Conservation (phyloP, 2,888 invertebrate species). For the Malacosoma neustria region DNA sequence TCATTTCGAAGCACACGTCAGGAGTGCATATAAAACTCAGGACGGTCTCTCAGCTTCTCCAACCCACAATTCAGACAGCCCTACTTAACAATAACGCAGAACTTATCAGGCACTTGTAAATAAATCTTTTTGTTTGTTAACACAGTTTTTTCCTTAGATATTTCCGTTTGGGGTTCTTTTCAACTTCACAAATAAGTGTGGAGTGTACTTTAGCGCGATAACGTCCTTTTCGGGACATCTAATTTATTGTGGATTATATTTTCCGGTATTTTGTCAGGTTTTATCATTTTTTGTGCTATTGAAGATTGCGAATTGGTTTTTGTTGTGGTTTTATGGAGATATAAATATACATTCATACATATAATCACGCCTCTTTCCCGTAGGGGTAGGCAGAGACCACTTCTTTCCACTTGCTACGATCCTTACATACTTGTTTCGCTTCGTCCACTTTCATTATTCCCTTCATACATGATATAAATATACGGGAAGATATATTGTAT, state of each 20-base stretch:
- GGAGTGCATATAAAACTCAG: no score
- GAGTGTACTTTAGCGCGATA: constrained; percentile 28
- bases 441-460: no score
- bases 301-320: background rate
- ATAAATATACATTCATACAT: no score
- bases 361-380: no score
- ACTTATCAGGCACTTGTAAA: constrained; percentile 58
- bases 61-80: no score
- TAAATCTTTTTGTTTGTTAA: constrained; percentile 73
- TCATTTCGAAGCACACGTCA: no score
- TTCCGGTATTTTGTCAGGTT: constrained; percentile 21
- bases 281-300: background rate
- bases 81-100: constrained; percentile 12
- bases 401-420: no score
- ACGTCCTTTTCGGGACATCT: constrained; percentile 20
- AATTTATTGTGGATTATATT: constrained; percentile 38
- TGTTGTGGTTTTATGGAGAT: background rate
- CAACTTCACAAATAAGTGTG: constrained; percentile 30
- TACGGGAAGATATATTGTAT: no score
- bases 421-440: no score
- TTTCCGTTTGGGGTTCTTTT: constrained; percentile 22
- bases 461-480: no score
- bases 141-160: constrained; percentile 44
- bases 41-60: no score
- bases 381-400: no score